Evolutionary conservation across 2,113 vertebrate genomes (phyloP).

Genomic region (Channa argus): DNA sequence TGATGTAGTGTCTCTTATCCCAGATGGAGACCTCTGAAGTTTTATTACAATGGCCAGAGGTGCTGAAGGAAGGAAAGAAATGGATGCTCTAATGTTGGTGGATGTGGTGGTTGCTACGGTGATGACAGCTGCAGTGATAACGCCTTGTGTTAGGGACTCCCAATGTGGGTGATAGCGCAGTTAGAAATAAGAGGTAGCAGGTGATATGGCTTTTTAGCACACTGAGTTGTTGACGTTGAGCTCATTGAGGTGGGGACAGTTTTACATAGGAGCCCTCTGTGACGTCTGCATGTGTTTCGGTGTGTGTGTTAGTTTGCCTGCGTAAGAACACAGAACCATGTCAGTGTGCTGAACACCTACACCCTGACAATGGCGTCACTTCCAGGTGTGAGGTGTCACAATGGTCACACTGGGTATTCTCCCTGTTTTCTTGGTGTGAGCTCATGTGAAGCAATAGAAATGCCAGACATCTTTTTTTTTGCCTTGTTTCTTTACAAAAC

Average conservation of each 20-base stretch:
- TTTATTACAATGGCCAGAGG: background rate
- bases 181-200: slow-evolving; percentile 6
- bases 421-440: background rate
- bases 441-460: no score
- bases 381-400: slow-evolving; percentile 25
- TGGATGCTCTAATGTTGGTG: slow-evolving; percentile 10
- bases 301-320: background rate
- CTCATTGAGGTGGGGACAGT: slow-evolving; percentile 15
- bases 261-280: slow-evolving; percentile 19
- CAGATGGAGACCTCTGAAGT: background rate
- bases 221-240: slow-evolving; percentile 22
- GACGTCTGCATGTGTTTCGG: slow-evolving; percentile 3
- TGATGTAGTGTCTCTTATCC: background rate
- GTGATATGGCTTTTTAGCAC: background rate
- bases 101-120: slow-evolving; percentile 37
- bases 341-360: slow-evolving; percentile 16
- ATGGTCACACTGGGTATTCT: slow-evolving; percentile 50
- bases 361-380: slow-evolving; percentile 26
- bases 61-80: slow-evolving; percentile 1
- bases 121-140: slow-evolving; percentile 35
- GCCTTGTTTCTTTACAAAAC: no score
- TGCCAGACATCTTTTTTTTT: no score
- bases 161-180: background rate
- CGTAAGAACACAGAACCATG: slow-evolving; percentile 3
- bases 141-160: background rate